Base-by-base conservation (phyloP, 2,797 vertebrate genomes). In the Epinephelus malabaricus region DNA sequence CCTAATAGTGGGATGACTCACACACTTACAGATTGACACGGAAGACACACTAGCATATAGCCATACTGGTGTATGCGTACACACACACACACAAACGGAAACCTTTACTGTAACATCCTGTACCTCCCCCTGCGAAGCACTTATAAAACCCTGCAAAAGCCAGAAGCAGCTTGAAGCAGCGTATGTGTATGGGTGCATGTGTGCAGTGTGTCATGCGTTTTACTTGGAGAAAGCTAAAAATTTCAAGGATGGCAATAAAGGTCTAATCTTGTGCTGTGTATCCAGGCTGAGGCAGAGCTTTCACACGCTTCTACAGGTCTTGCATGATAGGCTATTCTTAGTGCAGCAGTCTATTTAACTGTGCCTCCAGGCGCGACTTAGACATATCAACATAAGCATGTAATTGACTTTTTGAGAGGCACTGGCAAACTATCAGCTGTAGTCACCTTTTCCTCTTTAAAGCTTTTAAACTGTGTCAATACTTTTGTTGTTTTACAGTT, bases 1-100 rank as follows among this genome's bases (percentile, higher is more conserved):
- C 38, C 83, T 86, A 88, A 86, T 79, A 82, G 81, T 81, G 65
- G 76, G 84, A 86, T 91, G 90, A 93, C 78, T 92, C 90, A 90
- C 76, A 81, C 76, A 55, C 74, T 74, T 56, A 72, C 73, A 69
- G 46, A 74, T 46, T 68, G 74, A 84, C 81, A 47, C n/a, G 18
- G 40, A 65, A 61, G 73, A 80, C 73, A 75, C 78, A 63, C 18
- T 40, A 19, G 23, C 64, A 47, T 62, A 60, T 18, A 60, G 45
- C 1, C 15, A 40, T 10, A 5, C 12, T 25, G 12, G 30, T 34
- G 38, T 21, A 25, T 12, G 10, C 54, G 23, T 27, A 23, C 23
- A 23, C 40, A 58, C 49, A 27, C 54, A 61, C 8, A 17, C 45
- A n/a, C 34, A 21, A 5, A 25, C 23, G 66, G 3, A 65, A 53